Evolutionary conservation across 2,888 invertebrate species (phyloP), one percentile per base, ranked within the genome.

Genomic region (Psylliodes chrysocephalus): DNA sequence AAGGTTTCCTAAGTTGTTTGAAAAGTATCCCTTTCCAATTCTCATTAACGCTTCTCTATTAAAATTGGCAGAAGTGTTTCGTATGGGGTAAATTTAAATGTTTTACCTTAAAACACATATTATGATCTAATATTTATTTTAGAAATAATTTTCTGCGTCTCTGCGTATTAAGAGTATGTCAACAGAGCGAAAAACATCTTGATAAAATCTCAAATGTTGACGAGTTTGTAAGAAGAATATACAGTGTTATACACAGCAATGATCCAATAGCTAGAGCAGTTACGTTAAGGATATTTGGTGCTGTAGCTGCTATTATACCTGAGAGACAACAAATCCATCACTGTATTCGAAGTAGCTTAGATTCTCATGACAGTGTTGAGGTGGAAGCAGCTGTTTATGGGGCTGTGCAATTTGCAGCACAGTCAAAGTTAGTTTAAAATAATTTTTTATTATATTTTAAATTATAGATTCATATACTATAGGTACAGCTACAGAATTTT

Each of bases 21-120:
- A 97, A 79, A 96, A 97, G 80, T 97, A 98, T 82, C 98, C 98
- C 0, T 98, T 98, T 83, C 98, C 98, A 0, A 96, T 98, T 77
- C 85, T 98, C 15, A 98, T 98, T 25, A 98, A 98, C 83, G 95
- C 98, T 0, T 96, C 98, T 0, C 91, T 98, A 71, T 82, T 98
- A 15, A 97, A 98, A 84, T 83, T 98, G 14, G 92, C 97, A 0
- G 98, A 98, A 83, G 94, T 97, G 3, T 98, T 98, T 84, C 91
- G 96, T 61, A 90, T 86, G 76, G 91, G 89, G 87, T 88, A 81
- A 78, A 81, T 54, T 33, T 49, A 28, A 12, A 17, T 2, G 14
- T 30, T 17, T 5, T 1, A 17, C 7, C 51, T 19, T 5, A 14
- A 30, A 5, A 8, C n/a, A n/a, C n/a, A 5, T 19, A 18, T 47